These are phyloP conservation scores for zebrafish (Danio rerio) DNA, from an alignment of 2,113 vertebrate species.

Conservation along the genomic window GRCz12tu NC_133176.1:25247001-25247500, in stretches of 20 bases:
- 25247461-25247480: conserved; percentile 8
- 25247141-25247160: conserved; percentile 31
- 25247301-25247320: conserved; percentile 23
- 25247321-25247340: not conserved
- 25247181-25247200: not conserved
- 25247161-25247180: not conserved
- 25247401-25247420: conserved; percentile 6
- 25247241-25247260: conserved; percentile 4
- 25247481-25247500: conserved; percentile 37
- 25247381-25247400: conserved; percentile 20
- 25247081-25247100: conserved; percentile 18
- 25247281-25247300: conserved; percentile 28
- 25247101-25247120: conserved; percentile 34
- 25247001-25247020: not conserved
- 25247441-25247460: conserved; percentile 30
- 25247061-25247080: conserved; percentile 20
- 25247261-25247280: conserved; percentile 29
- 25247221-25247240: not conserved
- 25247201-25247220: conserved; percentile 31
- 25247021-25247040: conserved; percentile 10
- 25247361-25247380: not conserved
- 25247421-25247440: conserved; percentile 1
- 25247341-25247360: not conserved
- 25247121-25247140: conserved; percentile 21
- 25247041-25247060: conserved; percentile 14